Evolutionary conservation across 2,888 invertebrate species (phyloP).

Genomic region (Netelia melanura): DNA sequence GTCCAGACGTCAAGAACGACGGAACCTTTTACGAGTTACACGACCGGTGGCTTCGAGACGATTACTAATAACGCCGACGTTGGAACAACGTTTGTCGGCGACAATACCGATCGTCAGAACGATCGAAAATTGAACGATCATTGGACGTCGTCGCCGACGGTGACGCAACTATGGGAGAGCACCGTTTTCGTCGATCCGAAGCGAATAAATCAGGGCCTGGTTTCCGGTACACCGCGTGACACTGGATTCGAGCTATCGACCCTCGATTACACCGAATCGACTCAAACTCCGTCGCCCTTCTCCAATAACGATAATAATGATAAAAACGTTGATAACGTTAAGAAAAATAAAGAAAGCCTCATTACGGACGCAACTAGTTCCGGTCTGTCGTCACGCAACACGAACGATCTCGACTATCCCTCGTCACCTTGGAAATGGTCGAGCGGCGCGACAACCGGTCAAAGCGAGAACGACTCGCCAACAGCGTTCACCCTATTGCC

Average conservation of each 20-base stretch:
- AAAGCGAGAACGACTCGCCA: constrained; percentile 79
- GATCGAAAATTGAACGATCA: constrained; percentile 83
- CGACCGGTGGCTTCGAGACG: constrained; percentile 40
- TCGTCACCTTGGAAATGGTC: constrained; percentile 79
- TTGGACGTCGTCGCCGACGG: constrained; percentile 86
- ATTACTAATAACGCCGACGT: constrained; percentile 46
- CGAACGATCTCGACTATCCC: constrained; percentile 75
- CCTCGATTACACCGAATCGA: constrained; percentile 74
- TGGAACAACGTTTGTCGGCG: constrained; percentile 27
- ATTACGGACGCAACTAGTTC: constrained; percentile 75
- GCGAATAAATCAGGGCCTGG: constrained; percentile 89
- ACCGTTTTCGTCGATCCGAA: constrained; percentile 90
- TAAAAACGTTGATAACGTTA: constrained; percentile 23
- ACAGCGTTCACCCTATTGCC: constrained; percentile 82
- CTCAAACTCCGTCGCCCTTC: constrained; percentile 55
- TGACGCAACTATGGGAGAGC: constrained; percentile 88
- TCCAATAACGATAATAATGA: constrained; percentile 28
- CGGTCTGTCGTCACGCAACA: constrained; percentile 78
- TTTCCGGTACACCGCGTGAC: constrained; percentile 79
- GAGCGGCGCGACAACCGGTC: constrained; percentile 24
- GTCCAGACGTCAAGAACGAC: constrained; percentile 60
- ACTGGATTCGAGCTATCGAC: constrained; percentile 71
- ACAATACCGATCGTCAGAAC: constrained; percentile 71
- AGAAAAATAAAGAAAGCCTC: constrained; percentile 65
- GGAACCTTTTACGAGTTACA: constrained; percentile 43